phyloP scores from a whole-genome alignment of 2,113 vertebrate species.

The Macquaria ambigua region DNA sequence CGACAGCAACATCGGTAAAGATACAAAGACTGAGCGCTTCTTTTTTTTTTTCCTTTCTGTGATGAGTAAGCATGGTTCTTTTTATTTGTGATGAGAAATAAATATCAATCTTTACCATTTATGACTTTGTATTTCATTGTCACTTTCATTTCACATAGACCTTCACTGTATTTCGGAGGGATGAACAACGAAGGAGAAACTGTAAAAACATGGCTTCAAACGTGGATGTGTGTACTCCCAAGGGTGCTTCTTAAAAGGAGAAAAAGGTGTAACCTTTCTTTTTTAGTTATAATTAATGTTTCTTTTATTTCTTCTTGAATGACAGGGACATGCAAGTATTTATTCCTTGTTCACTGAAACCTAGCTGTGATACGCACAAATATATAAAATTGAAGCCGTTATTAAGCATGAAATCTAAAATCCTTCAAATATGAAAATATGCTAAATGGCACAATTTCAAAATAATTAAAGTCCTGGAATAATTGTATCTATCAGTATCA shows the following conservation, averaged over 20 bases:
- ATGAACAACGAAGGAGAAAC: conserved; percentile 21
- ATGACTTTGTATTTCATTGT: conserved; percentile 72
- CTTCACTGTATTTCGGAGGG: not conserved
- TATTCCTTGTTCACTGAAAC: not conserved
- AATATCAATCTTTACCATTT: conserved; percentile 88
- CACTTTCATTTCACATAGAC: conserved; percentile 23
- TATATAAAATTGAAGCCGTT: conserved; percentile 1
- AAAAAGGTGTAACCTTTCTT: not conserved
- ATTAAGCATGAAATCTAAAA: conserved; percentile 1
- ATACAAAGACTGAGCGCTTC: conserved; percentile 75
- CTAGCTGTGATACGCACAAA: not conserved
- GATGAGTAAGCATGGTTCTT: conserved; percentile 89
- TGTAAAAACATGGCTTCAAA: conserved; percentile 24
- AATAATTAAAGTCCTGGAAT: conserved; percentile 30
- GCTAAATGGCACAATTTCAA: conserved; percentile 10
- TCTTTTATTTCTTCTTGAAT: not conserved
- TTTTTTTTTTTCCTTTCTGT: conserved; percentile 80
- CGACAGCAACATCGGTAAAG: conserved; percentile 69
- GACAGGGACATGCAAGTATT: not conserved
- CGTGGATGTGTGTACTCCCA: not conserved
- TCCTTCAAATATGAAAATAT: conserved; percentile 4
- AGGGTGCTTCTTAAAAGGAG: conserved; percentile 9
- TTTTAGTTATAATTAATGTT: conserved; percentile 1
- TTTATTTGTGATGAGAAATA: conserved; percentile 88
- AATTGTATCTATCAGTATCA: not conserved